Evolutionary conservation across 1,140 invertebrate genomes (phyloP).

Genomic region (Prorops nasuta): DNA sequence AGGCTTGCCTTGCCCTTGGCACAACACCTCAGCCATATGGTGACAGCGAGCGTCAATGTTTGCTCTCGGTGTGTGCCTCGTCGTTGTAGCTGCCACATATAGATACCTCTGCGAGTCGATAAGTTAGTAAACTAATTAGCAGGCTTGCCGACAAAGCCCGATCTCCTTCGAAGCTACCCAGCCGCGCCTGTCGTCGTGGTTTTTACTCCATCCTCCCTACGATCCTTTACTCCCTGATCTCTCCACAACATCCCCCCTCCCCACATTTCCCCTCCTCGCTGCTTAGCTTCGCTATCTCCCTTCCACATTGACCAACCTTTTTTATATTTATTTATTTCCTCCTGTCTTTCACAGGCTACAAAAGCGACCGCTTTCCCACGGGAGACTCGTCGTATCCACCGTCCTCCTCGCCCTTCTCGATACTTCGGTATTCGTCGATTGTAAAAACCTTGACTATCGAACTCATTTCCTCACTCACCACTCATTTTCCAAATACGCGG

Average conservation of each 20-base stretch:
- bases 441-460: no score
- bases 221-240: slow-evolving; percentile 19
- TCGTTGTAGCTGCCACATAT: slow-evolving; percentile 23
- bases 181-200: slow-evolving; percentile 40
- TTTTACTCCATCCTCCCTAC: slow-evolving; percentile 41
- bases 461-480: no score
- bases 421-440: no score
- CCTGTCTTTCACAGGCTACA: slow-evolving; percentile 42
- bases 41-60: slow-evolving; percentile 36
- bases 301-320: slow-evolving; percentile 10
- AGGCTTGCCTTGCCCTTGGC: slow-evolving; percentile 29
- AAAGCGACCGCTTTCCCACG: slow-evolving; percentile 44
- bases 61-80: slow-evolving; percentile 24
- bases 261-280: slow-evolving; percentile 15
- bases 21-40: slow-evolving; percentile 37
- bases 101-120: slow-evolving; percentile 49
- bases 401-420: no score
- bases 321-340: slow-evolving; percentile 42
- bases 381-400: slow-evolving; percentile 17
- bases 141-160: slow-evolving; percentile 52
- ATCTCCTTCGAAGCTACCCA: slow-evolving; percentile 32
- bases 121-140: slow-evolving; percentile 59
- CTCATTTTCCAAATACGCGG: no score
- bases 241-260: slow-evolving; percentile 12
- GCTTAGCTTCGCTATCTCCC: slow-evolving; percentile 11